phyloP scores from a whole-genome alignment of 2,888 invertebrate genomes.

The Odiellus spinosus region DNA sequence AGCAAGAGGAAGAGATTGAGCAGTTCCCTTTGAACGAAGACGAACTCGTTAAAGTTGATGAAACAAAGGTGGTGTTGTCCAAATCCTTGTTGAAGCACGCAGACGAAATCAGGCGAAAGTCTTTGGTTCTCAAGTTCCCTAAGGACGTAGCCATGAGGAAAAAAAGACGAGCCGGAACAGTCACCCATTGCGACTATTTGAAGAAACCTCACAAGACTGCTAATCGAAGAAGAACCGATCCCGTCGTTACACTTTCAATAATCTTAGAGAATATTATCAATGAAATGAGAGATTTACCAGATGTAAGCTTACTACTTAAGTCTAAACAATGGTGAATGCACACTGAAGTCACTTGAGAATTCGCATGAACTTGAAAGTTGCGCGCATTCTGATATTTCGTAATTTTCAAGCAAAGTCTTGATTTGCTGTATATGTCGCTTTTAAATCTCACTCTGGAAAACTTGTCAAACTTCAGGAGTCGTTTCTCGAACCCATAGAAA shows the following conservation, averaged over 20 bases:
- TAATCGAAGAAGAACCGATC: constrained; percentile 83
- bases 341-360: too few relatives aligned
- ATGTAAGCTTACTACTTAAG: constrained; percentile 40
- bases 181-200: constrained; percentile 73
- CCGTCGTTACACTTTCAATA: constrained; percentile 70
- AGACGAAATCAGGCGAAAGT: constrained; percentile 65
- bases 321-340: too few relatives aligned
- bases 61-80: constrained; percentile 79
- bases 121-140: constrained; percentile 58
- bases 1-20: constrained; percentile 59
- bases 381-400: too few relatives aligned
- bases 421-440: too few relatives aligned
- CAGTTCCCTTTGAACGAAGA: constrained; percentile 54
- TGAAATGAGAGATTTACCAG: constrained; percentile 77
- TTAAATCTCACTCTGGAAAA: too few relatives aligned
- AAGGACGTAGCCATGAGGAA: constrained; percentile 46
- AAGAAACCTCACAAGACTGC: constrained; percentile 65
- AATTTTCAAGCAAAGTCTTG: too few relatives aligned
- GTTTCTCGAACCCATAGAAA: too few relatives aligned
- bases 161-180: constrained; percentile 45
- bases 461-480: too few relatives aligned
- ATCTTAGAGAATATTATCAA: constrained; percentile 79
- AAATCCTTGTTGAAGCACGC: constrained; percentile 76
- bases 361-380: too few relatives aligned
- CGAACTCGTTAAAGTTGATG: constrained; percentile 80